These are phyloP conservation scores for Penaeus vannamei DNA, from an alignment of 1,140 invertebrate genomes.

Conservation along the genomic window DNA sequence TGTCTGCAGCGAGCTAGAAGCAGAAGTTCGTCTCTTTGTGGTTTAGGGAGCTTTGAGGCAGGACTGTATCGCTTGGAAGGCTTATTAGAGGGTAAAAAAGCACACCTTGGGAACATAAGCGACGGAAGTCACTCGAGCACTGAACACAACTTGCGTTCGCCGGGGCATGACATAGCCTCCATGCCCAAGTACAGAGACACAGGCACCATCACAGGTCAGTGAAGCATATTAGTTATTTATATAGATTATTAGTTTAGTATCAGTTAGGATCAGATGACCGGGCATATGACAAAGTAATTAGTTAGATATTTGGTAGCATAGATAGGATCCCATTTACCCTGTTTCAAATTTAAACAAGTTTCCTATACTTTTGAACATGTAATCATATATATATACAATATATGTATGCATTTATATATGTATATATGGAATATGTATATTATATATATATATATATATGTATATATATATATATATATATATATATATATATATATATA, in stretches of 20 bases:
- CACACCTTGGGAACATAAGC: not conserved
- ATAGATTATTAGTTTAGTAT: not conserved
- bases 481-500: too few relatives aligned
- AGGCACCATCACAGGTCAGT: constrained; percentile 61
- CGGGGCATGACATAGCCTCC: constrained; percentile 44
- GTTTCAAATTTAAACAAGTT: too few relatives aligned
- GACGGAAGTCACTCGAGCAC: too few relatives aligned
- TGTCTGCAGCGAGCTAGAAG: constrained; percentile 51
- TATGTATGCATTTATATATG: too few relatives aligned
- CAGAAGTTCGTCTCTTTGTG: constrained; percentile 42
- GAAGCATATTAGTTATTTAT: not conserved
- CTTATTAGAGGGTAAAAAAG: constrained; percentile 29
- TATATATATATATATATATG: too few relatives aligned
- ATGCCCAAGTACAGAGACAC: constrained; percentile 55
- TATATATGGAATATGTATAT: too few relatives aligned
- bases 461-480: too few relatives aligned
- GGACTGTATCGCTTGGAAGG: constrained; percentile 54
- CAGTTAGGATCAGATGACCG: not conserved
- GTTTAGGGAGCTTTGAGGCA: constrained; percentile 56
- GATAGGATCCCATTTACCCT: too few relatives aligned
- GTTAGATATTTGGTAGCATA: not conserved
- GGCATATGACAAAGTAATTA: not conserved
- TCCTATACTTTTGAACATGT: too few relatives aligned
- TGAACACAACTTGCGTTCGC: not conserved
- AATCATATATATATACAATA: too few relatives aligned